Evolutionary conservation across 2,888 invertebrate genomes (phyloP).

Genomic region (Heliconius ethilla): DNA sequence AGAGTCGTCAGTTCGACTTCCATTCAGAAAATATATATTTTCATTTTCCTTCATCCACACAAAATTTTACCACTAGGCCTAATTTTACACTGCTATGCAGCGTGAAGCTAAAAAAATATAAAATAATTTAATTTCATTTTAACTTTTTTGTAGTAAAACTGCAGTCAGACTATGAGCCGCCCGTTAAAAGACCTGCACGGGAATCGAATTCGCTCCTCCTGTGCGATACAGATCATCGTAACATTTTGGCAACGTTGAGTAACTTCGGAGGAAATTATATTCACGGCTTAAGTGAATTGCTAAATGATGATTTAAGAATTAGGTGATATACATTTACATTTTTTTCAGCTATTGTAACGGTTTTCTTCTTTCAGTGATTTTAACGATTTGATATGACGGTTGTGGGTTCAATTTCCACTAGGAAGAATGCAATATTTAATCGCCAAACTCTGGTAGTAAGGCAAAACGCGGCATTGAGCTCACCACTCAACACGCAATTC

Average conservation of each 20-base stretch:
- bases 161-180: slow-evolving; percentile 40
- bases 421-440: too few relatives aligned
- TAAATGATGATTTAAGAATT: slow-evolving; percentile 19
- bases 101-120: background rate
- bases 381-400: too few relatives aligned
- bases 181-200: slow-evolving; percentile 42
- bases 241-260: slow-evolving; percentile 35
- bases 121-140: background rate
- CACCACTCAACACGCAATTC: too few relatives aligned
- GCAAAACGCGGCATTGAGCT: too few relatives aligned
- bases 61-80: too few relatives aligned
- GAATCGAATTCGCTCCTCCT: slow-evolving; percentile 40
- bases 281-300: slow-evolving; percentile 25
- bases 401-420: too few relatives aligned
- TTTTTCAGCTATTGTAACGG: background rate
- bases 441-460: too few relatives aligned
- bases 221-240: slow-evolving; percentile 27
- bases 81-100: too few relatives aligned
- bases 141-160: slow-evolving; percentile 16
- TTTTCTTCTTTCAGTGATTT: too few relatives aligned
- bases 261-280: slow-evolving; percentile 30
- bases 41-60: background rate
- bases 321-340: slow-evolving; percentile 5
- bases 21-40: background rate
- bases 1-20: background rate